Evolutionary conservation across 2,797 vertebrate genomes (phyloP).

Genomic region (Pipistrellus pipistrellus): DNA sequence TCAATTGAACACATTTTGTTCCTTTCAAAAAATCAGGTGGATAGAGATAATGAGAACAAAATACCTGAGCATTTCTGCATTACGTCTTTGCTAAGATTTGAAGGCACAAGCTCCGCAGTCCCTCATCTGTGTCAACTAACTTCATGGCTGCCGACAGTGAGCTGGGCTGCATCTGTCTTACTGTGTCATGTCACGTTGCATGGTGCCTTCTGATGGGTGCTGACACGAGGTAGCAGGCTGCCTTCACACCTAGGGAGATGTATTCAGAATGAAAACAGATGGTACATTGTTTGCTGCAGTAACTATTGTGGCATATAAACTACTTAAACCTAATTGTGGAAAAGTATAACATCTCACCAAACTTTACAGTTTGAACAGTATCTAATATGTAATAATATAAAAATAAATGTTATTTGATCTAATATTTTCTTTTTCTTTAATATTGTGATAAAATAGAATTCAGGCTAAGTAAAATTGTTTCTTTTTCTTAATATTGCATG

Average conservation of each 20-base stretch:
- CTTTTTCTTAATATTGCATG: conserved; percentile 45
- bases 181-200: not conserved
- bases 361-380: not conserved
- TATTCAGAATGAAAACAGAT: not conserved
- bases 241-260: not conserved
- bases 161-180: conserved; percentile 50
- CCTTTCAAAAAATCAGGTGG: not conserved
- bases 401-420: conserved; percentile 62
- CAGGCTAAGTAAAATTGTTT: not conserved
- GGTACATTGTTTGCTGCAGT: conserved; percentile 34
- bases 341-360: not conserved
- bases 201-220: not conserved
- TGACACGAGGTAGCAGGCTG: conserved; percentile 34
- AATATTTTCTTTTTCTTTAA: conserved; percentile 64
- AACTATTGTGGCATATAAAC: conserved; percentile 65
- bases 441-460: conserved; percentile 69
- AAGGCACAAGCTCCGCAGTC: fast-evolving
- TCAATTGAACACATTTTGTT: not conserved
- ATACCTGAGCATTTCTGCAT: not conserved
- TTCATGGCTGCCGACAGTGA: not conserved
- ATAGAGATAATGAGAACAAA: not conserved
- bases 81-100: not conserved
- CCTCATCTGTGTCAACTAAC: not conserved
- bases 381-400: conserved; percentile 42
- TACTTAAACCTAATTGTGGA: conserved; percentile 16